A percentile compares a stretch with the other conserved stretches of the same genome.
Conservation (phyloP, 2,888 invertebrate genomes). For the Drosophila conformis region DNA sequence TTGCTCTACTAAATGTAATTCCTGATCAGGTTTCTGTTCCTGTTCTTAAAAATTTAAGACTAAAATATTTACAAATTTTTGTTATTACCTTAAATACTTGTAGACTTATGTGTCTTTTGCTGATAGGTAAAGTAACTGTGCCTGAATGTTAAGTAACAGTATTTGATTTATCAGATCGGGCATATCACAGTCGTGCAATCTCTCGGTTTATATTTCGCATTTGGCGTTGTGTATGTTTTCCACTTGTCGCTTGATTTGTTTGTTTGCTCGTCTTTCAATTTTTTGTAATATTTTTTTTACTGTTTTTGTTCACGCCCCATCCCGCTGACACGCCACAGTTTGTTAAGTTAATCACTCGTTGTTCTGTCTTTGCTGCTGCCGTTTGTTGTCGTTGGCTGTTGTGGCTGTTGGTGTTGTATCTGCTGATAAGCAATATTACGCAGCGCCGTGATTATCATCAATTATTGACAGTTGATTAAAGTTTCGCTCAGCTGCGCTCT, state of each 20-base stretch:
- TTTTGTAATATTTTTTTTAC: constrained; percentile 17
- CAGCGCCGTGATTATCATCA: constrained; percentile 67
- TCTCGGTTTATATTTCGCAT: not conserved
- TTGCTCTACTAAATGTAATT: not conserved
- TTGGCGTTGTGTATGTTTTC: constrained; percentile 37
- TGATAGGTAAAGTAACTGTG: too few relatives aligned
- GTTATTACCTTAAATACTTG: not conserved
- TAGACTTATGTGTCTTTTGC: too few relatives aligned
- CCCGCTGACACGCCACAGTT: constrained; percentile 20
- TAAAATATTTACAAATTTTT: too few relatives aligned
- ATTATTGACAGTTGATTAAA: constrained; percentile 74
- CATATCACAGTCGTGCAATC: constrained; percentile 28
- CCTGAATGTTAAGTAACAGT: not conserved
- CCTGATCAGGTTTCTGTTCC: not conserved
- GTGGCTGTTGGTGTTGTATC: constrained; percentile 28
- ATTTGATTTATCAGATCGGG: constrained; percentile 1
- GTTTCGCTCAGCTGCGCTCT: constrained; percentile 56
- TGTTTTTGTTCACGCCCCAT: not conserved
- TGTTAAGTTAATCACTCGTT: constrained; percentile 60
- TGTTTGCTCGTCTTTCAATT: constrained; percentile 26
- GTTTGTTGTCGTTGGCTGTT: constrained; percentile 23
- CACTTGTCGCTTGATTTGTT: constrained; percentile 46
- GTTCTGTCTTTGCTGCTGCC: constrained; percentile 23
- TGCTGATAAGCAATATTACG: constrained; percentile 57
- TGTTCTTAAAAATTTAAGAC: not conserved